These are phyloP conservation scores for Maconellicoccus hirsutus DNA, from an alignment of 1,140 invertebrate genomes.

Conservation along the genomic window DNA sequence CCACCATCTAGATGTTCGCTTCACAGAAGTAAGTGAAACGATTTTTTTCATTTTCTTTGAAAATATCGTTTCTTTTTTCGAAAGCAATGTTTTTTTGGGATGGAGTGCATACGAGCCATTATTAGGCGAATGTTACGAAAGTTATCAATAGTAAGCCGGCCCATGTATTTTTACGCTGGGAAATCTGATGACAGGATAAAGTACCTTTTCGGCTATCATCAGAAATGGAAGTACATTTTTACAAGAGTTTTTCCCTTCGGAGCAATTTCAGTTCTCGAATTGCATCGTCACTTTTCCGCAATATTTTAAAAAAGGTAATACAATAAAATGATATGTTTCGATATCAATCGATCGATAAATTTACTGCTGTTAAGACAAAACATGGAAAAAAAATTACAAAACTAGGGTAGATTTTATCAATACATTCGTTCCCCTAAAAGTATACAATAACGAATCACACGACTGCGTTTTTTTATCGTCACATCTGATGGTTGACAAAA, in stretches of 20 bases:
- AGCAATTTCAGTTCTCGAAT: neutral
- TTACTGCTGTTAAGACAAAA: neutral
- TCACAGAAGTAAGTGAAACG: no score
- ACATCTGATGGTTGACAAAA: neutral
- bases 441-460: neutral
- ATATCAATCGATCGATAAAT: neutral
- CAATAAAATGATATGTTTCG: neutral
- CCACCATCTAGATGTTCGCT: no score
- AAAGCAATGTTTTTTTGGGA: no score
- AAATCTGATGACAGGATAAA: no score
- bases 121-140: neutral
- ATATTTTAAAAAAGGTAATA: neutral
- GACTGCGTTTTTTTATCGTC: neutral
- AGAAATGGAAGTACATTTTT: neutral
- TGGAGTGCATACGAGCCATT: no score
- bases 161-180: no score
- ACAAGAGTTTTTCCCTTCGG: neutral
- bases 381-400: neutral
- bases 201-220: no score
- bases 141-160: neutral
- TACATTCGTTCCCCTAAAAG: neutral
- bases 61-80: no score
- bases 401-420: neutral
- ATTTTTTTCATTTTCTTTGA: no score
- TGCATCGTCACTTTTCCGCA: neutral